Percentiles rank a stretch among this genome's conserved stretches.
Conservation (phyloP, 1,140 invertebrate genomes). For the Diabrotica undecimpunctata region DNA sequence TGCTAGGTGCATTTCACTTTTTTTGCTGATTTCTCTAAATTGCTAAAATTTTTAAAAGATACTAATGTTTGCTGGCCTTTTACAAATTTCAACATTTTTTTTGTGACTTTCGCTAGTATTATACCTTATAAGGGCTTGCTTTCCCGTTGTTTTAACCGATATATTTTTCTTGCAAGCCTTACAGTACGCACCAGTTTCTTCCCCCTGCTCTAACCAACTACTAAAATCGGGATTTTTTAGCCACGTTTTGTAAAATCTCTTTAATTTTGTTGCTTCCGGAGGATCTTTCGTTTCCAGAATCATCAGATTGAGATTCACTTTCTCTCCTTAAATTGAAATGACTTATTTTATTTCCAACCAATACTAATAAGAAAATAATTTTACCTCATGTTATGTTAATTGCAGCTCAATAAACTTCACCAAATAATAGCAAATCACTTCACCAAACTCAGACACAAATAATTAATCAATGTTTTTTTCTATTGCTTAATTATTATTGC, state of each 20-base stretch:
- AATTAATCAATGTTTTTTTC: no score
- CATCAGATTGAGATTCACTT: neutral
- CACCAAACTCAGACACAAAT: constrained; percentile 4
- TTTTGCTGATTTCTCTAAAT: no score
- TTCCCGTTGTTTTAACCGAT: constrained; percentile 5
- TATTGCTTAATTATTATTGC: no score
- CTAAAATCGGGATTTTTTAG: constrained; percentile 3
- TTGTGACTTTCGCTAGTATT: no score
- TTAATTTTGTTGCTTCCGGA: neutral
- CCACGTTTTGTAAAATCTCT: constrained; percentile 1
- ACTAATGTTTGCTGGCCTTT: no score
- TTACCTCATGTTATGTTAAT: no score
- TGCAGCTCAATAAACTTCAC: neutral
- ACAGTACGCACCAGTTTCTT: constrained; percentile 3
- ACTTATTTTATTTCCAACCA: neutral
- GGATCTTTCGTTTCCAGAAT: constrained; percentile 3
- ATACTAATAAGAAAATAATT: constrained; percentile 5
- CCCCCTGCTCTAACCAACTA: constrained; percentile 3
- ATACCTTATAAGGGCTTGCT: constrained; percentile 4
- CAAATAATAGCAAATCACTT: no score
- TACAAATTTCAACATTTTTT: no score
- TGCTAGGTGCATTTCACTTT: no score
- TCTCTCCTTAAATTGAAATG: neutral
- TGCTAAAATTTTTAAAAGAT: no score
- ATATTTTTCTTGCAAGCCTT: constrained; percentile 5